Evolutionary conservation across 1,140 invertebrate species (phyloP), one percentile per base, ranked within the genome.

Genomic region (Meloidogyne floridensis): DNA sequence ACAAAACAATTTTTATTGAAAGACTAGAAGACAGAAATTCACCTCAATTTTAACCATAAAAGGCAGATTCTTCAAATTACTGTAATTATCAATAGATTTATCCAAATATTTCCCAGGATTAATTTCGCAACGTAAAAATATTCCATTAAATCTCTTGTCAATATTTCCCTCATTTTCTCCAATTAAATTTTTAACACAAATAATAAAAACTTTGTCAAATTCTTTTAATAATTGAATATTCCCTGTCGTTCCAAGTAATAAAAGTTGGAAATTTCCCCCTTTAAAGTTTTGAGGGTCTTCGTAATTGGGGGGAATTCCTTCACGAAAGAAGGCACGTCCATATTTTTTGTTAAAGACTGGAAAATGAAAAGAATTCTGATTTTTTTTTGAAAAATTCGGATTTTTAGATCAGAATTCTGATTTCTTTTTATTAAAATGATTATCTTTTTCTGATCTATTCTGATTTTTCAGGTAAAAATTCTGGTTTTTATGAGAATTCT

Each of bases 11-110:
- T 10, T 59, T 59, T 59, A 15, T 15, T 59, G 4, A 59, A 59
- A 59, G 8, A 59, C 20, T 20, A 32, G 32, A 32, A 32, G 2
- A 32, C 1, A 32, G 2, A 1, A 32, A 18, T 59, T 59, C 15
- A 65, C 59, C 59, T 65, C 59, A 65, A 65, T 65, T 18, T 65
- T 65, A n/a, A 65, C 59, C 59, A 65, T 65, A 65, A n/a, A 65
- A 65, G 59, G 59, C n/a, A 65, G 2, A 65, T 65, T 13, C n/a
- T n/a, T 65, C 59, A 65, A 65, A 6, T 65, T 6, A 1, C 0
- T n/a, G 5, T 65, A 65, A 18, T 65, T 65, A n/a, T 65, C 15
- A 18, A 65, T 65, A n/a, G n/a, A 6, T n/a, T 65, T 65, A n/a
- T 65, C n/a, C 4, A 65, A 6, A 65, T 6, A 18, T 65, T 65